Conservation (phyloP, 2,888 invertebrate genomes). For the Eucriotettix oculatus region DNA sequence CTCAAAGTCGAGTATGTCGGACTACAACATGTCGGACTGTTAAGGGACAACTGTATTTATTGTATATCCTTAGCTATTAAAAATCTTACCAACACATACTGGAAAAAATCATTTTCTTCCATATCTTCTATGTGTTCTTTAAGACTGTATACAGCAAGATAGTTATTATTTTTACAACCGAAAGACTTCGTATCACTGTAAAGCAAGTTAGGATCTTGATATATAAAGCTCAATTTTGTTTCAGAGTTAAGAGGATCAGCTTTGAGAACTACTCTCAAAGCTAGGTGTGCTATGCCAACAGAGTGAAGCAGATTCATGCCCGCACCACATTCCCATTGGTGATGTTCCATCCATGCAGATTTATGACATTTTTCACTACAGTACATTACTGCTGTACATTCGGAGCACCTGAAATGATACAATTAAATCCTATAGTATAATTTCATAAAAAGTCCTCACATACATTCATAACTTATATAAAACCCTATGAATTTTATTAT, state of each 20-base stretch:
- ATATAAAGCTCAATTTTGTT: not conserved
- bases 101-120: constrained; percentile 43
- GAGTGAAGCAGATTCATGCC: constrained; percentile 46
- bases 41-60: no score
- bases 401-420: constrained; percentile 37
- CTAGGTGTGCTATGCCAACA: constrained; percentile 64
- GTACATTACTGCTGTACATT: constrained; percentile 48
- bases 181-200: not conserved
- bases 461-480: not conserved
- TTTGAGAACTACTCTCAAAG: constrained; percentile 46
- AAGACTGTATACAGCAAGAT: constrained; percentile 46
- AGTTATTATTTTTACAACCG: constrained; percentile 27
- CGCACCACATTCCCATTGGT: constrained; percentile 50
- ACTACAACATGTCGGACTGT: no score
- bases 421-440: not conserved
- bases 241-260: constrained; percentile 20
- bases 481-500: no score
- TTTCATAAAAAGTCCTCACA: not conserved
- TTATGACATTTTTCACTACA: constrained; percentile 47
- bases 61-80: not conserved
- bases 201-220: not conserved
- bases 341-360: constrained; percentile 37
- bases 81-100: constrained; percentile 49
- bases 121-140: constrained; percentile 57
- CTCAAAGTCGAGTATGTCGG: no score